Conservation (phyloP, 2,113 vertebrate genomes). For the Chlamydotis undulata region DNA sequence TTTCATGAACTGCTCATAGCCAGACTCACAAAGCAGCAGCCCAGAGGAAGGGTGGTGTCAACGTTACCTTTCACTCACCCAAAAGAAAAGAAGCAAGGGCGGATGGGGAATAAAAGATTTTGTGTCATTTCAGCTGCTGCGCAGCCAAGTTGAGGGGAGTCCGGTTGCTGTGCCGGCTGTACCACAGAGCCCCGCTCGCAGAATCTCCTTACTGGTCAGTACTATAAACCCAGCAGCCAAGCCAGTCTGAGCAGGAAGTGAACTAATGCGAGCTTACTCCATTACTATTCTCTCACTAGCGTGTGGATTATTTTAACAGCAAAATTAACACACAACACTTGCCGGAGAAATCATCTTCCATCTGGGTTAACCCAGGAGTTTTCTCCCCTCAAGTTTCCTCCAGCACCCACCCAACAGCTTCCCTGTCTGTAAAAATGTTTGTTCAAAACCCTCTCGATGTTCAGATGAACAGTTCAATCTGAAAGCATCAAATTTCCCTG, state of each 20-base stretch:
- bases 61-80: constrained; percentile 47
- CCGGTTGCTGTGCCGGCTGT: background rate
- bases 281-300: background rate
- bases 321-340: background rate
- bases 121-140: background rate
- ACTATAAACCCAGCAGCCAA: background rate
- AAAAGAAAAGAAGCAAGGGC: background rate
- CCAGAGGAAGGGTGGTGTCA: constrained; percentile 64
- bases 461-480: background rate
- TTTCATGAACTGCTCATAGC: background rate
- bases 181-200: background rate
- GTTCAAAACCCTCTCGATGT: background rate
- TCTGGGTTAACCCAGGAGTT: background rate
- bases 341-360: background rate
- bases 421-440: background rate
- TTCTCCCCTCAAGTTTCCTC: background rate
- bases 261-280: background rate
- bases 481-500: background rate
- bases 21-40: constrained; percentile 27
- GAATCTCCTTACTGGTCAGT: background rate
- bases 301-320: constrained; percentile 42
- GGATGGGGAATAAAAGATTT: background rate
- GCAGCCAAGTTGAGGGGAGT: background rate
- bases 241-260: background rate
- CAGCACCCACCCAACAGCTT: constrained; percentile 24